Conservation (phyloP, 2,113 vertebrate species). For the Nibea coibor region DNA sequence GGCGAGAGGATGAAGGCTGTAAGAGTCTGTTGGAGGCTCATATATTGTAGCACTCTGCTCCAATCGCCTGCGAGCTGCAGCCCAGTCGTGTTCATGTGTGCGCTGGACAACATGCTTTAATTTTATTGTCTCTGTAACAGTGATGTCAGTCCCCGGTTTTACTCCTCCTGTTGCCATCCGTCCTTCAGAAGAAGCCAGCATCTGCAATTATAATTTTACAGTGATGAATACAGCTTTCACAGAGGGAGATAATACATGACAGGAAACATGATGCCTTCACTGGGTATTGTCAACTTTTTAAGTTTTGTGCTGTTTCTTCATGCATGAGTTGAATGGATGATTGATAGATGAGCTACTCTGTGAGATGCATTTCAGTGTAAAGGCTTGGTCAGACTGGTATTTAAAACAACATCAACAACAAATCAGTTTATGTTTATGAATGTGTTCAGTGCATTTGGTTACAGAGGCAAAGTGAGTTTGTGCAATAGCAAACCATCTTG, state of each 20-base stretch:
- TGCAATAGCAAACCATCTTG: background rate
- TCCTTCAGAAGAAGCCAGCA: background rate
- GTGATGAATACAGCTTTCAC: conserved; percentile 13
- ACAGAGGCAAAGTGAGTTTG: background rate
- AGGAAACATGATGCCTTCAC: conserved; percentile 2
- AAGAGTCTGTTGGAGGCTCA: conserved; percentile 47
- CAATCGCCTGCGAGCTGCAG: conserved; percentile 11
- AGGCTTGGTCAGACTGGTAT: background rate
- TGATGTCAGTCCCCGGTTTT: background rate
- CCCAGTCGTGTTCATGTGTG: conserved; percentile 1
- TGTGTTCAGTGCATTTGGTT: background rate
- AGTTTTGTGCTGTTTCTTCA: background rate
- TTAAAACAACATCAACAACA: background rate
- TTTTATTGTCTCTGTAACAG: background rate
- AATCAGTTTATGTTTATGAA: background rate
- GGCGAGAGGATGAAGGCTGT: conserved; percentile 56
- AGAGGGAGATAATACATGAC: conserved; percentile 16
- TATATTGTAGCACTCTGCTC: conserved; percentile 34
- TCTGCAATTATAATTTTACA: conserved; percentile 29
- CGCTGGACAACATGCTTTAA: conserved; percentile 1
- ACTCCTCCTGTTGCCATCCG: background rate
- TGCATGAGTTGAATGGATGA: background rate
- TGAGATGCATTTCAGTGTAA: background rate
- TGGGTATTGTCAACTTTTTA: background rate
- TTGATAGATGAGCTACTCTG: background rate